Conservation (phyloP, 1,140 invertebrate species). For the Aricia agestis region DNA sequence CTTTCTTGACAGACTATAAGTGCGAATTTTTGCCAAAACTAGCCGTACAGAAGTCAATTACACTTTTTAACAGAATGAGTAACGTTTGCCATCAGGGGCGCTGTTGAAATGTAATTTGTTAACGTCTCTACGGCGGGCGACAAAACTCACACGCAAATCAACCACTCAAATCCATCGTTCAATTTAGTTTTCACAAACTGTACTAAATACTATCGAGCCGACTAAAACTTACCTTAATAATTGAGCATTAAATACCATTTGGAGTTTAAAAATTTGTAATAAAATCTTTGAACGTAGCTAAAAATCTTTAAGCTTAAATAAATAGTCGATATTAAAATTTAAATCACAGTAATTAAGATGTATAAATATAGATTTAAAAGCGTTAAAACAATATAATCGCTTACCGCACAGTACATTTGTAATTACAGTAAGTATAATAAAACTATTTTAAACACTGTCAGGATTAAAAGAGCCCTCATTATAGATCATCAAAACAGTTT, state of each 20-base stretch:
- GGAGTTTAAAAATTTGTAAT: neutral
- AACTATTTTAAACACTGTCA: neutral
- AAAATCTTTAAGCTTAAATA: conserved; percentile 11
- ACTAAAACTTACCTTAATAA: conserved; percentile 13
- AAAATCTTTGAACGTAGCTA: conserved; percentile 6
- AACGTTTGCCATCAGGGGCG: no score
- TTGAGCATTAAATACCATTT: conserved; percentile 11
- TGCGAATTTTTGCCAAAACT: no score
- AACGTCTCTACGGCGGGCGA: no score
- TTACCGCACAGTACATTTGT: neutral
- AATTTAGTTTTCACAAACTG: conserved; percentile 11
- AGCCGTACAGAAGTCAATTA: no score
- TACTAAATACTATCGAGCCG: conserved; percentile 5
- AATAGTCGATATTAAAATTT: conserved; percentile 1
- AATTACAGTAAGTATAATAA: neutral
- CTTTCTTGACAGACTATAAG: no score
- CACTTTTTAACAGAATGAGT: no score
- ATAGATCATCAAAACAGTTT: no score
- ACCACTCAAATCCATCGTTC: conserved; percentile 4
- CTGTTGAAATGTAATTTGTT: no score
- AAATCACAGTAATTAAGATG: conserved; percentile 11
- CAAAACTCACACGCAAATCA: no score
- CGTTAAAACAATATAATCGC: neutral
- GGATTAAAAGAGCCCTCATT: neutral
- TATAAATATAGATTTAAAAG: conserved; percentile 10